A percentile compares a stretch with the other conserved stretches of the same genome.
These are phyloP conservation scores for Macroramphosus scolopax DNA, from an alignment of 2,797 vertebrate species.

Conservation along the genomic window DNA sequence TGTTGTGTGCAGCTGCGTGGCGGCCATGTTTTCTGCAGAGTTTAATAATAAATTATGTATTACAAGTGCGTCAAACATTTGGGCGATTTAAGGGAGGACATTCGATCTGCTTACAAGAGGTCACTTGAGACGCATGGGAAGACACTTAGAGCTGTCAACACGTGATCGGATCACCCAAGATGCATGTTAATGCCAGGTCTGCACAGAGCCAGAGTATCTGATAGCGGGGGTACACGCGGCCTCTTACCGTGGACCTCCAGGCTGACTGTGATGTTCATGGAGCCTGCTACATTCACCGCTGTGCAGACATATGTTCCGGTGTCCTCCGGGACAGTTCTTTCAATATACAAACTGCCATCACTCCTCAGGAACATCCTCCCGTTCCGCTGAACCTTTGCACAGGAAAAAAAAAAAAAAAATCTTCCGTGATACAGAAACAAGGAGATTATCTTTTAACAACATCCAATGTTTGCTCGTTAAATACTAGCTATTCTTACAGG, in stretches of 20 bases:
- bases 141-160: too few relatives aligned
- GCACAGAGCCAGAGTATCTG: too few relatives aligned
- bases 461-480: neutral
- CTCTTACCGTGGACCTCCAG: constrained; percentile 84
- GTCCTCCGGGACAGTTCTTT: constrained; percentile 72
- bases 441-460: neutral
- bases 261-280: constrained; percentile 74
- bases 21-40: too few relatives aligned
- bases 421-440: constrained; percentile 6
- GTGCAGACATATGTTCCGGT: constrained; percentile 84
- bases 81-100: too few relatives aligned
- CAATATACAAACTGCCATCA: constrained; percentile 86
- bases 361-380: constrained; percentile 72
- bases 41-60: too few relatives aligned
- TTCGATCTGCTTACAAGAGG: too few relatives aligned
- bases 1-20: too few relatives aligned
- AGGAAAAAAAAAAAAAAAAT: neutral
- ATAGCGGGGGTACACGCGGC: neutral
- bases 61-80: too few relatives aligned
- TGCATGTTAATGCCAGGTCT: too few relatives aligned
- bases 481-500: constrained; percentile 74
- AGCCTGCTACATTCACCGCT: constrained; percentile 82
- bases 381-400: constrained; percentile 72
- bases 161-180: too few relatives aligned
- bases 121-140: too few relatives aligned